These are phyloP conservation scores for Autographa gamma DNA, from an alignment of 2,888 invertebrate species.

Conservation along the genomic window DNA sequence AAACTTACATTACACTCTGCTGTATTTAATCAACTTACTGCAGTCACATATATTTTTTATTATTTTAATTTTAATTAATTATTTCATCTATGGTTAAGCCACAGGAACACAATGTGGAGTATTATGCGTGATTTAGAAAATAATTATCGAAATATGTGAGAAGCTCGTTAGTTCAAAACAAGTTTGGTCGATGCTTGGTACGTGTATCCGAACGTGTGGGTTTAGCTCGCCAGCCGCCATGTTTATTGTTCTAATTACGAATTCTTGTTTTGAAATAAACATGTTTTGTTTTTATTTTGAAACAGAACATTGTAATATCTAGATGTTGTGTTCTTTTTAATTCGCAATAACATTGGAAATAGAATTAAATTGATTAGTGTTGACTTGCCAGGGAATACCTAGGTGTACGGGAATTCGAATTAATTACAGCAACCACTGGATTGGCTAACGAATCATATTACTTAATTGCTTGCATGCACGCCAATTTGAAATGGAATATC, in stretches of 20 bases:
- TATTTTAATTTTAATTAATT: slow-evolving; percentile 77
- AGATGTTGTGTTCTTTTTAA: too few species aligned
- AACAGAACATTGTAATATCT: not conserved
- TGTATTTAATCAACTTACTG: slow-evolving; percentile 80
- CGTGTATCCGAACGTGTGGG: slow-evolving; percentile 22
- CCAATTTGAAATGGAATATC: slow-evolving; percentile 4
- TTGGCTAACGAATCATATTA: slow-evolving; percentile 4
- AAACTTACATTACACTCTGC: slow-evolving; percentile 86
- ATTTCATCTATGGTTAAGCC: slow-evolving; percentile 80
- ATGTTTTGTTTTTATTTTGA: not conserved
- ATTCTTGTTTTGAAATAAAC: not conserved
- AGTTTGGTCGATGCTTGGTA: slow-evolving; percentile 38
- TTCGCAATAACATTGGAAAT: not conserved
- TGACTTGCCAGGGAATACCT: not conserved
- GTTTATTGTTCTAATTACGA: slow-evolving; percentile 5
- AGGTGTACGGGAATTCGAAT: slow-evolving; percentile 1
- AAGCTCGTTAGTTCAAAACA: slow-evolving; percentile 53
- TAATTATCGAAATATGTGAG: slow-evolving; percentile 51
- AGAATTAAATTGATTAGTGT: too few species aligned
- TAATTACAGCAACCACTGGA: not conserved
- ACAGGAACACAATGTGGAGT: slow-evolving; percentile 83
- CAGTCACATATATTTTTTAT: slow-evolving; percentile 78
- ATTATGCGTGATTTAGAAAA: slow-evolving; percentile 64
- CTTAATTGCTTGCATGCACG: not conserved
- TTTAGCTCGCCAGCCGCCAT: slow-evolving; percentile 25